These are phyloP conservation scores for Microhierax caerulescens DNA, from an alignment of 2,797 vertebrate species.

Conservation along the genomic window DNA sequence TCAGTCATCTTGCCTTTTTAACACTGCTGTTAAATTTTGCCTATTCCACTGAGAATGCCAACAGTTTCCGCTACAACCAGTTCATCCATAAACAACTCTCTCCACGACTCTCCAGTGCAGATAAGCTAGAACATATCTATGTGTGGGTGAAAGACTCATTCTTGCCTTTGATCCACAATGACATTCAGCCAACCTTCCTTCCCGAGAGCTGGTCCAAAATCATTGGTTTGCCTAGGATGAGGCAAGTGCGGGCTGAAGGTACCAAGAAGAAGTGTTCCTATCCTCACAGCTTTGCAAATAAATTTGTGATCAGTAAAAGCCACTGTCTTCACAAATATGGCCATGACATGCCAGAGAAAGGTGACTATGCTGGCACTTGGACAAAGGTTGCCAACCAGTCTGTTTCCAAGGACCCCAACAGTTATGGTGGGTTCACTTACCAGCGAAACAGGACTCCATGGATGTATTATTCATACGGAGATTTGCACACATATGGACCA, in stretches of 20 bases:
- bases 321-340: slow-evolving; percentile 57
- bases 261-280: neutral
- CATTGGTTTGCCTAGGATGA: slow-evolving; percentile 70
- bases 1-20: slow-evolving; percentile 52
- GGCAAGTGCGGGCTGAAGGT: slow-evolving; percentile 63
- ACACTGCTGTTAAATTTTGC: slow-evolving; percentile 27
- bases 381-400: neutral
- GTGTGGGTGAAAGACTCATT: slow-evolving; percentile 14
- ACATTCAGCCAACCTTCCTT: slow-evolving; percentile 35
- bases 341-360: slow-evolving; percentile 25
- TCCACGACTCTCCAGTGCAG: neutral
- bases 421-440: slow-evolving; percentile 43
- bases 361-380: slow-evolving; percentile 45
- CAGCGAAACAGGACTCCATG: neutral
- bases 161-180: slow-evolving; percentile 66
- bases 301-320: neutral
- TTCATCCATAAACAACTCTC: slow-evolving; percentile 47
- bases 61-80: slow-evolving; percentile 47
- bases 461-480: slow-evolving; percentile 50
- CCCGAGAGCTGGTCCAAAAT: slow-evolving; percentile 50
- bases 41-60: neutral
- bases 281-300: neutral
- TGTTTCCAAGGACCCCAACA: neutral
- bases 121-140: slow-evolving; percentile 37
- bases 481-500: slow-evolving; percentile 41